phyloP scores from a whole-genome alignment of 2,797 vertebrate species.

The Argentina silus region DNA sequence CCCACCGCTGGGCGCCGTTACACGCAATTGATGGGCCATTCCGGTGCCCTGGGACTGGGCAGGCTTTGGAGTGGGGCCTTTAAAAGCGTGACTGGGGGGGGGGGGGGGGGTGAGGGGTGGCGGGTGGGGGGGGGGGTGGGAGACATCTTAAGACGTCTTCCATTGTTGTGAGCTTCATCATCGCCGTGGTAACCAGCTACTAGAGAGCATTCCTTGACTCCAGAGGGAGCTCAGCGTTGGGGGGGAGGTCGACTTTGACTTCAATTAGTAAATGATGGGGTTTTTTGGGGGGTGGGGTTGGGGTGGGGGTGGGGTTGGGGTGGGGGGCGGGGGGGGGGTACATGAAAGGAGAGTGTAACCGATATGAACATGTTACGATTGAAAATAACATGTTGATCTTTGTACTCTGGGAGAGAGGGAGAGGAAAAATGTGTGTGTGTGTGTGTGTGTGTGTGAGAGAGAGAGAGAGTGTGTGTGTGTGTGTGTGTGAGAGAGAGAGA shows the following conservation, averaged over 20 bases:
- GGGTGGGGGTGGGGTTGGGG: neutral
- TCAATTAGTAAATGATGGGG: conserved; percentile 51
- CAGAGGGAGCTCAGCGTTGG: conserved; percentile 36
- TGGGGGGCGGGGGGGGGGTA: neutral
- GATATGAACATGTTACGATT: no score
- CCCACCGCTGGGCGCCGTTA: conserved; percentile 50
- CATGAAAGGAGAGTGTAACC: conserved; percentile 27
- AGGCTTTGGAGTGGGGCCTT: conserved; percentile 38
- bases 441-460: no score
- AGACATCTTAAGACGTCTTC: conserved; percentile 51
- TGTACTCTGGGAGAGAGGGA: no score
- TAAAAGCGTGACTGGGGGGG: conserved; percentile 32
- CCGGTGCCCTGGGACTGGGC: neutral
- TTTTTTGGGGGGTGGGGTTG: conserved; percentile 15
- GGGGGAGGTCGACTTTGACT: conserved; percentile 50
- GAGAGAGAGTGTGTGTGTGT: no score
- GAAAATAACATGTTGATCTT: no score
- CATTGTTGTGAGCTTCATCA: conserved; percentile 57
- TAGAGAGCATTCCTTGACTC: conserved; percentile 60
- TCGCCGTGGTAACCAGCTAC: conserved; percentile 52
- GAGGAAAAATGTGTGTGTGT: no score
- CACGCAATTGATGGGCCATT: conserved; percentile 41
- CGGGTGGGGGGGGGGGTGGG: neutral
- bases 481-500: neutral
- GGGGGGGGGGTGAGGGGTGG: conserved; percentile 37